Conservation (phyloP, 2,888 invertebrate species). For the Falcaria lacertinaria region DNA sequence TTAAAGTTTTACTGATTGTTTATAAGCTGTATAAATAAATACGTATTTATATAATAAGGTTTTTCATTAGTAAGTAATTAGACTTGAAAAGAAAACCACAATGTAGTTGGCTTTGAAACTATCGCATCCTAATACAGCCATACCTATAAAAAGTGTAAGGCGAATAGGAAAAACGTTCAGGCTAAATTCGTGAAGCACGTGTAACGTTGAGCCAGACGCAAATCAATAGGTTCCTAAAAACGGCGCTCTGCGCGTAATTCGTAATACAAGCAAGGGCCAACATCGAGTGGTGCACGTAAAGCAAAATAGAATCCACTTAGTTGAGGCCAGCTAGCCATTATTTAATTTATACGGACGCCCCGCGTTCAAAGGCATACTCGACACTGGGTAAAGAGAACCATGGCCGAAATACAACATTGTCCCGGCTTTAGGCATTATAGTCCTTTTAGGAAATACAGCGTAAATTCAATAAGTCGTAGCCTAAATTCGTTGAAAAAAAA, state of each 20-base stretch:
- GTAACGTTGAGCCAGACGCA: slow-evolving; percentile 21
- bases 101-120: no score
- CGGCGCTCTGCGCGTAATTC: slow-evolving; percentile 27
- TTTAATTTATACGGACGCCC: slow-evolving; percentile 61
- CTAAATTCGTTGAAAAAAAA: no score
- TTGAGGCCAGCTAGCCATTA: slow-evolving; percentile 59
- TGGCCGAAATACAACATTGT: no score
- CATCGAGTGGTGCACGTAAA: slow-evolving; percentile 46
- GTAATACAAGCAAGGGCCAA: slow-evolving; percentile 31
- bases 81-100: no score
- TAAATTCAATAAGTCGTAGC: neutral
- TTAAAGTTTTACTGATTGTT: no score
- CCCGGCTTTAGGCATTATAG: no score
- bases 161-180: neutral
- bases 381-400: slow-evolving; percentile 26
- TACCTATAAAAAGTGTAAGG: neutral
- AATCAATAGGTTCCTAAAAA: slow-evolving; percentile 24
- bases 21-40: no score
- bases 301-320: slow-evolving; percentile 69
- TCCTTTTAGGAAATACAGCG: no score
- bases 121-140: no score
- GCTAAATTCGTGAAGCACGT: slow-evolving; percentile 9
- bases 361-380: slow-evolving; percentile 40
- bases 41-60: no score
- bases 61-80: no score